These are phyloP conservation scores for Trimorus sp. DNA, from an alignment of 2,888 invertebrate genomes.

Conservation along the genomic window DNA sequence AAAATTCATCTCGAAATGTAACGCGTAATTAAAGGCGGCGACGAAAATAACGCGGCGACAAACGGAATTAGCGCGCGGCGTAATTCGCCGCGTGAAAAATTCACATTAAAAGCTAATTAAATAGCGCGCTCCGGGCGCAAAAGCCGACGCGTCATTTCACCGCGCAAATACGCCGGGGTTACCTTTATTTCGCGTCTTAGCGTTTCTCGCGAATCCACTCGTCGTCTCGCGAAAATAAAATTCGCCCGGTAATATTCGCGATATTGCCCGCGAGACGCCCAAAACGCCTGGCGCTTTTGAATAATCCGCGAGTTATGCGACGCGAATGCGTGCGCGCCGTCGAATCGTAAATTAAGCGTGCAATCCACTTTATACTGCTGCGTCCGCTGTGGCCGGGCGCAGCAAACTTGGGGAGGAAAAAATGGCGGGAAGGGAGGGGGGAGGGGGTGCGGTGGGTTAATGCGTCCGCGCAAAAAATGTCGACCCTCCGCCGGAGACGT, in stretches of 20 bases:
- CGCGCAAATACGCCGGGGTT: no score
- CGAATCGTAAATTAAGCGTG: conserved; percentile 39
- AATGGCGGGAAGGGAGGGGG: not conserved
- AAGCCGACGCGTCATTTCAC: no score
- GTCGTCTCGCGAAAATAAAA: no score
- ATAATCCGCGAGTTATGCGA: conserved; percentile 38
- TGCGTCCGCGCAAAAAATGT: conserved; percentile 42
- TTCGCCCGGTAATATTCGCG: no score
- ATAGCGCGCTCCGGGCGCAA: no score
- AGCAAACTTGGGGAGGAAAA: conserved; percentile 3
- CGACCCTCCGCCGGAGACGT: conserved; percentile 26
- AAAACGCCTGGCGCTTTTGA: conserved; percentile 14
- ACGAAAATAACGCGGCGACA: not conserved
- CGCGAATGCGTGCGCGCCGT: conserved; percentile 40
- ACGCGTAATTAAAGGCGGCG: conserved; percentile 4
- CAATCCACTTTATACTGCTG: conserved; percentile 36
- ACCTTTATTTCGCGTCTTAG: no score
- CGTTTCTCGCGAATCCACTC: no score
- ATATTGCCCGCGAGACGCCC: not conserved
- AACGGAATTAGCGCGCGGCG: not conserved
- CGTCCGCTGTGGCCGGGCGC: conserved; percentile 7
- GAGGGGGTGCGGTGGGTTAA: conserved; percentile 27
- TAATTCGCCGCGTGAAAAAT: conserved; percentile 26
- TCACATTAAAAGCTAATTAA: not conserved
- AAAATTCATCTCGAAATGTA: conserved; percentile 31